Percentiles rank a stretch among this genome's conserved stretches.
These are phyloP conservation scores for Tupaia tana DNA, from an alignment of 2,113 vertebrate species.

Conservation along the genomic window DNA sequence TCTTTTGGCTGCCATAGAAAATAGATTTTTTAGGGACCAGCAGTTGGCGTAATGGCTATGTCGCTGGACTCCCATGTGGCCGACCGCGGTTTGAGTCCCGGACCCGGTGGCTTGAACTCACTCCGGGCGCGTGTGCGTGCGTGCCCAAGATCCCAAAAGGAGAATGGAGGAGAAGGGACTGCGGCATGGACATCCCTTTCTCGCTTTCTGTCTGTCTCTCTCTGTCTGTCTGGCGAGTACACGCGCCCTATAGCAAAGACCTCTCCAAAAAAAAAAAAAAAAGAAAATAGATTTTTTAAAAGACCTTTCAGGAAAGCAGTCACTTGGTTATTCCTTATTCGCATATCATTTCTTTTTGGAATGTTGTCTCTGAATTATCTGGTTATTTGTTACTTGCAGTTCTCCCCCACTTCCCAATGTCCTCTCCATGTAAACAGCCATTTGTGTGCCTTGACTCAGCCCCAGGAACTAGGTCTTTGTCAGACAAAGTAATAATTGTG, in stretches of 20 bases:
- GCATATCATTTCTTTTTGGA: neutral
- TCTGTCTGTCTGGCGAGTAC: too few species aligned
- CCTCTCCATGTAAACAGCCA: neutral
- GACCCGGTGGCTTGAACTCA: too few species aligned
- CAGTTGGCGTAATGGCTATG: too few species aligned
- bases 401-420: neutral
- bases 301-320: neutral
- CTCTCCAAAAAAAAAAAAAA: too few species aligned
- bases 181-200: too few species aligned
- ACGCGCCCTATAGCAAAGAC: too few species aligned
- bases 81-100: too few species aligned
- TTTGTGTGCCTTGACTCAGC: neutral
- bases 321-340: neutral
- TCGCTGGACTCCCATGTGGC: too few species aligned
- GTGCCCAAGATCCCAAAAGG: too few species aligned
- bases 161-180: too few species aligned
- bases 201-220: too few species aligned
- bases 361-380: neutral
- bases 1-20: neutral
- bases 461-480: neutral
- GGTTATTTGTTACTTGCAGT: neutral
- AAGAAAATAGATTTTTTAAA: neutral
- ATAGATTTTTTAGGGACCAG: neutral
- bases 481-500: constrained; percentile 1
- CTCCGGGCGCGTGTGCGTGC: too few species aligned